phyloP scores from a whole-genome alignment of 2,888 invertebrate genomes.

The Yponomeuta cagnagella region DNA sequence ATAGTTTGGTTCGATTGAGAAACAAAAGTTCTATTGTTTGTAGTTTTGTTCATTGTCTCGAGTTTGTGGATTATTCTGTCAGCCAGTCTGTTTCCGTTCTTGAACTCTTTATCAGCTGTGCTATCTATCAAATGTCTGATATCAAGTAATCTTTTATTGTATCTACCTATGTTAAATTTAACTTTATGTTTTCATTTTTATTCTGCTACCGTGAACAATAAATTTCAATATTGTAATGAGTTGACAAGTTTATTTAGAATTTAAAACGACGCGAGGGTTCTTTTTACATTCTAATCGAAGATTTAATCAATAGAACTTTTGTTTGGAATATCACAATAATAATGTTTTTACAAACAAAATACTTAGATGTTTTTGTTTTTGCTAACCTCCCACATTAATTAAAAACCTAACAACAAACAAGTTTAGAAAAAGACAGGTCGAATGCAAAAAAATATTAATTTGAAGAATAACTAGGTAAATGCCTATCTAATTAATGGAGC shows the following conservation, averaged over 20 bases:
- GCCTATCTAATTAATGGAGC: slow-evolving; percentile 73
- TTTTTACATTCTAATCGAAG: no score
- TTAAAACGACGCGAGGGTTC: no score
- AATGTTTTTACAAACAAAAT: not conserved
- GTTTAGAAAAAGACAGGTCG: slow-evolving; percentile 40
- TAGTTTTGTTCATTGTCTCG: not conserved
- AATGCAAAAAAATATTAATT: slow-evolving; percentile 62
- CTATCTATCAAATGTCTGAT: not conserved
- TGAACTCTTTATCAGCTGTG: not conserved
- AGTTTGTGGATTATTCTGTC: not conserved
- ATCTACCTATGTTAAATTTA: no score
- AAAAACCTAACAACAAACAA: slow-evolving; percentile 11
- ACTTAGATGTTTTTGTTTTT: not conserved
- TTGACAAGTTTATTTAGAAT: no score
- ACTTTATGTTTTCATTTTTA: no score
- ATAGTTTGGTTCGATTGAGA: slow-evolving; percentile 3
- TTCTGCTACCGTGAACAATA: no score
- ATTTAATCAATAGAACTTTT: not conserved
- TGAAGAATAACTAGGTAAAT: slow-evolving; percentile 64
- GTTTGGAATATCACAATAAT: not conserved
- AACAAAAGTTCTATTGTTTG: not conserved
- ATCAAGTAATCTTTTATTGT: not conserved
- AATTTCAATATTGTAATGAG: no score
- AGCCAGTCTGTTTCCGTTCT: not conserved
- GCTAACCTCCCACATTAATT: not conserved